phyloP scores from a whole-genome alignment of 2,113 vertebrate genomes.

The Leptocoma aspasia region DNA sequence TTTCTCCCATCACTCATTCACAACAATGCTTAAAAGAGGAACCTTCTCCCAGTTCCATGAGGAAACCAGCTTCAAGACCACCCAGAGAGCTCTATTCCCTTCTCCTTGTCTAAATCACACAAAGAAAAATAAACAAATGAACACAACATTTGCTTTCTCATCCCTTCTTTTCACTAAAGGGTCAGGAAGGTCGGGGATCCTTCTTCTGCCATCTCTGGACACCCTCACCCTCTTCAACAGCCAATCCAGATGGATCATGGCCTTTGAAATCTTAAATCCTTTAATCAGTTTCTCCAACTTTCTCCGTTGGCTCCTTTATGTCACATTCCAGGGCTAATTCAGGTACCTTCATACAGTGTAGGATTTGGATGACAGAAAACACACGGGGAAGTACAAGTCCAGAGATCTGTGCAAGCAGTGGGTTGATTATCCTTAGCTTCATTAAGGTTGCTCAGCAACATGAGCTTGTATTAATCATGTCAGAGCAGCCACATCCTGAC shows the following conservation, averaged over 20 bases:
- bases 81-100: constrained; percentile 45
- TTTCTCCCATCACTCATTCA: background rate
- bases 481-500: constrained; percentile 14
- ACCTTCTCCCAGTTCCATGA: constrained; percentile 2
- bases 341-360: background rate
- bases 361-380: constrained; percentile 38
- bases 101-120: constrained; percentile 46
- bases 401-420: background rate
- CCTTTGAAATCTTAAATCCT: constrained; percentile 58
- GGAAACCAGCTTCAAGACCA: constrained; percentile 46
- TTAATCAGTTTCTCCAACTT: constrained; percentile 55
- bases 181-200: constrained; percentile 45
- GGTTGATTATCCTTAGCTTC: constrained; percentile 45
- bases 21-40: background rate
- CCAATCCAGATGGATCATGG: constrained; percentile 42
- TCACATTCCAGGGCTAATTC: constrained; percentile 46
- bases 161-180: constrained; percentile 54
- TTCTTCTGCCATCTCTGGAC: constrained; percentile 50
- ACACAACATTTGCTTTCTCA: constrained; percentile 62
- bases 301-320: constrained; percentile 27
- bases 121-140: constrained; percentile 65
- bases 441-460: constrained; percentile 57
- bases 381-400: constrained; percentile 22
- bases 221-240: constrained; percentile 34
- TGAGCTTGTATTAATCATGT: constrained; percentile 52